Evolutionary conservation across 1,140 invertebrate species (phyloP), one percentile per base, ranked within the genome.

Genomic region (Eupristina koningsbergeri): DNA sequence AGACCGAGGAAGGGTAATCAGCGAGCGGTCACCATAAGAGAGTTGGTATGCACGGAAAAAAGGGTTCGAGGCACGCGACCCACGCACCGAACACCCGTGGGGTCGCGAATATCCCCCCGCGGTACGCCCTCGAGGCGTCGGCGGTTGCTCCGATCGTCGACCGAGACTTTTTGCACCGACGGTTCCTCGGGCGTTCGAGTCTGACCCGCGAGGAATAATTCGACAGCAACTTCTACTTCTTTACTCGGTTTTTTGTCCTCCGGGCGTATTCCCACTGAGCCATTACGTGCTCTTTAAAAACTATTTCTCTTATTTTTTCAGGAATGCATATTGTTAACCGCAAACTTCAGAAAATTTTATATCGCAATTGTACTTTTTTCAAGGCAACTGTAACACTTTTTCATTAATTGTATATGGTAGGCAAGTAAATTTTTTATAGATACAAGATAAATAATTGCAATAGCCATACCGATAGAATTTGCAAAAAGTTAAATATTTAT

Each of bases 1-100:
- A 77, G 81, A 79, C 73, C 79, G 75, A 63, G 64, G 77, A 76
- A 75, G 67, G 58, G 29, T 73, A 82, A 83, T 81, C 86, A 87
- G 83, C 22, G 78, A 53, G 50, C 34, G 36, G 29, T 76, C 22
- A 71, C 39, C 76, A 73, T 80, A 85, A 84, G 71, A 71, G 61
- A 71, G 81, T 75, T 67, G 74, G 67, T 50, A 81, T 50, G 71
- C 63, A 39, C 71, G 31, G 36, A 74, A 58, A 77, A 80, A 75
- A 82, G 82, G 45, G 71, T 2, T 17, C 15, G n/a, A 63, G 80
- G 71, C 39, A 81, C 45, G 71, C 80, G 71, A 47, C 36, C 39
- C 45, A 58, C 39, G 26, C 31, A 36, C 50, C 15, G 36, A 41
- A 50, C 29, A 26, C 17, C 29, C 73, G 29, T 9, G 73, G 1